These are phyloP conservation scores for Limulus polyphemus DNA, from an alignment of 2,888 invertebrate genomes.

Conservation along the genomic window DNA sequence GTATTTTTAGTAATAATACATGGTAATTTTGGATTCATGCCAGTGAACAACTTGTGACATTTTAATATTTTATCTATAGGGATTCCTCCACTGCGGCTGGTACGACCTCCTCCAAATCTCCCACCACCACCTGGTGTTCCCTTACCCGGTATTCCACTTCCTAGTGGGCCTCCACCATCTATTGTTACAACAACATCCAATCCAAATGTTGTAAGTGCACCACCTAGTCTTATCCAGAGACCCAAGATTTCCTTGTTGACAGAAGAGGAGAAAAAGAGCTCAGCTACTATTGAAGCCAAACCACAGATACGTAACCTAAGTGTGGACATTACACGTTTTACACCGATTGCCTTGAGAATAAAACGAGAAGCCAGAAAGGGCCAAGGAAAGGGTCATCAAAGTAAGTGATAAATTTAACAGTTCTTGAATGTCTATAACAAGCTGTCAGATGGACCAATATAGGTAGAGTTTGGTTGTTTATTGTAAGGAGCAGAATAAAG, in stretches of 20 bases:
- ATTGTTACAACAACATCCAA: background rate
- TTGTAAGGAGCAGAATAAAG: no score
- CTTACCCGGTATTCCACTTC: slow-evolving; percentile 35
- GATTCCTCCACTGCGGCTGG: slow-evolving; percentile 25
- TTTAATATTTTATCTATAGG: slow-evolving; percentile 8
- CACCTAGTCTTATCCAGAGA: slow-evolving; percentile 62
- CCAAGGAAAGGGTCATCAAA: slow-evolving; percentile 13
- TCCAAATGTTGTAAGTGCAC: slow-evolving; percentile 49
- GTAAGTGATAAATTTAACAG: slow-evolving; percentile 39
- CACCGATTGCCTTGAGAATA: slow-evolving; percentile 81
- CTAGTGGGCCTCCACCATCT: slow-evolving; percentile 28
- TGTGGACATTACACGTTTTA: slow-evolving; percentile 88
- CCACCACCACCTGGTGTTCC: slow-evolving; percentile 16
- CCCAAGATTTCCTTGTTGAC: slow-evolving; percentile 23
- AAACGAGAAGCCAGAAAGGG: slow-evolving; percentile 54
- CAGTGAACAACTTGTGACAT: no score
- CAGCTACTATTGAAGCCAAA: slow-evolving; percentile 83
- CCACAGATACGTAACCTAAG: slow-evolving; percentile 88
- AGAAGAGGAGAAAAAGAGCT: slow-evolving; percentile 30
- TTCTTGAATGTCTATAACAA: no score
- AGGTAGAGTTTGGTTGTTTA: no score
- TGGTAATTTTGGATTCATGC: no score
- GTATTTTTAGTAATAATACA: no score
- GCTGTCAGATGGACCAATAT: no score
- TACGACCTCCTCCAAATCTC: slow-evolving; percentile 18